Evolutionary conservation across 1,140 invertebrate species (phyloP), one percentile per base, ranked within the genome.

Genomic region (Caenorhabditis briggsae): DNA sequence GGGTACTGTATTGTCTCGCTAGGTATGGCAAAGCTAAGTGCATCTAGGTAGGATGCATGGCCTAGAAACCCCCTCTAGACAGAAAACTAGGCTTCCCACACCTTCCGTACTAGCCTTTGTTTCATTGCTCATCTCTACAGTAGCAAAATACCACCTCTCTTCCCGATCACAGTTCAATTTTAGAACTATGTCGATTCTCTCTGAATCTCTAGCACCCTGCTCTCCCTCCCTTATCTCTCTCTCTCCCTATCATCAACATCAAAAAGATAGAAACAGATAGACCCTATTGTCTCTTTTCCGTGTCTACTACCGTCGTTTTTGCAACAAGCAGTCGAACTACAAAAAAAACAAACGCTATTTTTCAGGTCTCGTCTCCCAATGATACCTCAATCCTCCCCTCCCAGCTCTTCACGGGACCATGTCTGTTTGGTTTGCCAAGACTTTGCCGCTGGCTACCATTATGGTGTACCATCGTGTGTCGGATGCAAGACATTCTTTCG

Each of bases 401-500:
- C 82, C 23, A 83, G 58, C 12, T 70, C 85, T 9, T 83, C 82
- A 11, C 82, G 56, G n/a, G 89, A 90, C 43, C 89, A 90, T 23
- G 43, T 91, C 12, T 91, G 90, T 59, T 65, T 90, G n/a, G 91
- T 91, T 33, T 91, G 91, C 78, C 91, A 92, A 61, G 91, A 92
- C 82, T 84, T 85, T 12, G 84, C 87, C 16, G 92, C 91, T 14
- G 91, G 91, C n/a, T 92, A 90, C 82, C 91, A 92, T 61, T 92
- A 92, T 85, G 91, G 91, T 2, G 90, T 91, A 12, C 91, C 91
- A 11, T 90, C 88, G 55, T 92, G 91, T 64, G 92, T 92, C 78
- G 91, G 91, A 82, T 91, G 90, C 56, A 91, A 91, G 83, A 91
- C 90, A 9, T 91, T 91, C 59, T 91, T 91, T 64, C 91, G 90